Evolutionary conservation across 2,888 invertebrate genomes (phyloP).

Genomic region (Epirrhoe alternata): DNA sequence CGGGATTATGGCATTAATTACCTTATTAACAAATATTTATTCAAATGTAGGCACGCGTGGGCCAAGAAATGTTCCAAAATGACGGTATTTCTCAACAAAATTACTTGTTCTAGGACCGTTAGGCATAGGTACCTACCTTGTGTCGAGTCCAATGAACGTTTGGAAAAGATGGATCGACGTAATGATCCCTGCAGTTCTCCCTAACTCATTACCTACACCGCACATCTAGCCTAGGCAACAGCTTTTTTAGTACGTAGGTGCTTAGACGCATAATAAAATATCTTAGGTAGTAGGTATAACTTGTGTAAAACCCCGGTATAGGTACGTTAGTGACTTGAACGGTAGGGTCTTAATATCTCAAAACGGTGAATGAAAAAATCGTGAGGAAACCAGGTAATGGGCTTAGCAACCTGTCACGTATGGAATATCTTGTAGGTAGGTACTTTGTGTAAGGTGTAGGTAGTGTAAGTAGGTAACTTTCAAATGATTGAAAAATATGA

Average conservation of each 20-base stretch:
- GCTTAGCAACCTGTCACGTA: too few species aligned
- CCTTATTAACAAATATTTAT: conserved; percentile 49
- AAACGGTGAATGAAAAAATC: too few species aligned
- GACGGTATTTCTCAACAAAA: conserved; percentile 41
- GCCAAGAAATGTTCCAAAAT: conserved; percentile 35
- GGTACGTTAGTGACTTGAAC: too few species aligned
- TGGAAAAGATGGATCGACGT: not conserved
- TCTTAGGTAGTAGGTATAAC: too few species aligned
- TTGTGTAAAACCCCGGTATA: too few species aligned
- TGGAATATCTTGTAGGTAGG: too few species aligned
- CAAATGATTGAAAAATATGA: too few species aligned
- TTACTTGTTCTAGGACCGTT: conserved; percentile 22
- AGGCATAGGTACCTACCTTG: not conserved
- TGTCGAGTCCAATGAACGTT: not conserved
- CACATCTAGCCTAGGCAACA: not conserved
- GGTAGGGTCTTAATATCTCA: too few species aligned
- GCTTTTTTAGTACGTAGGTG: not conserved
- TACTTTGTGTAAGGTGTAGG: too few species aligned
- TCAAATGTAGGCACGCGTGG: conserved; percentile 49
- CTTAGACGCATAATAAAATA: too few species aligned
- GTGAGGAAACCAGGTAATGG: too few species aligned
- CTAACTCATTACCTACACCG: not conserved
- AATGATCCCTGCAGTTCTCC: not conserved
- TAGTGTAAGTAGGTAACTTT: too few species aligned
- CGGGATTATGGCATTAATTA: conserved; percentile 43